Conservation (phyloP, 2,113 vertebrate species). For the Rattus rattus region DNA sequence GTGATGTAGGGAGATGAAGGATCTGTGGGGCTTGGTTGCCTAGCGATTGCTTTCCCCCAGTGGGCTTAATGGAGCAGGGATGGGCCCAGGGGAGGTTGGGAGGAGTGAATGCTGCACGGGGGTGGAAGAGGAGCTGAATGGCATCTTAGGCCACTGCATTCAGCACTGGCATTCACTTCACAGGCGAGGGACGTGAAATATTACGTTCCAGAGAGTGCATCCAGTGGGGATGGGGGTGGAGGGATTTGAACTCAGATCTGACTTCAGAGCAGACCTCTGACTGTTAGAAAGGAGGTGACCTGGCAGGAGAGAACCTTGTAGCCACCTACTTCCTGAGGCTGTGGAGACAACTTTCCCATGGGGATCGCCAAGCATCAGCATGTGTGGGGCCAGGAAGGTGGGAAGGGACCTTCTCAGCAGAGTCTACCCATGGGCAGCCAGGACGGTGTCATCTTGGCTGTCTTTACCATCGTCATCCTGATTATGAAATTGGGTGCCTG, state of each 20-base stretch:
- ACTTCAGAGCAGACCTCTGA: neutral
- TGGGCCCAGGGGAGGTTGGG: neutral
- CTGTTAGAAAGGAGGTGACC: neutral
- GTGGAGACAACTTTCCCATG: conserved; percentile 63
- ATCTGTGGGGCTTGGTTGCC: conserved; percentile 64
- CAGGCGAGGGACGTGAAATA: neutral
- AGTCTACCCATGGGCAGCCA: neutral
- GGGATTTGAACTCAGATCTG: neutral
- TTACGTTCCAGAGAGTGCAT: neutral
- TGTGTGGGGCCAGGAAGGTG: conserved; percentile 40
- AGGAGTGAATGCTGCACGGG: neutral
- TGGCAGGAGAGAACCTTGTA: neutral
- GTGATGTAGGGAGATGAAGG: neutral
- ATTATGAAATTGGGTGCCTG: conserved; percentile 62
- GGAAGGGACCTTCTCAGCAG: conserved; percentile 53
- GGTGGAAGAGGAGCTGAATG: neutral
- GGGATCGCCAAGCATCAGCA: conserved; percentile 56
- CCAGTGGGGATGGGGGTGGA: too few species aligned
- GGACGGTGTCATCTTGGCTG: neutral
- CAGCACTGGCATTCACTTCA: neutral
- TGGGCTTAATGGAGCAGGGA: neutral
- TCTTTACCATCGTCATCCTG: neutral
- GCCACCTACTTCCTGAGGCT: neutral
- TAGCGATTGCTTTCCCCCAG: conserved; percentile 52
- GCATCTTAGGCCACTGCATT: neutral